Percentiles rank a stretch among this genome's conserved stretches.
Evolutionary conservation across 2,888 invertebrate genomes (phyloP).

Genomic region (Drosophila demipolita): DNA sequence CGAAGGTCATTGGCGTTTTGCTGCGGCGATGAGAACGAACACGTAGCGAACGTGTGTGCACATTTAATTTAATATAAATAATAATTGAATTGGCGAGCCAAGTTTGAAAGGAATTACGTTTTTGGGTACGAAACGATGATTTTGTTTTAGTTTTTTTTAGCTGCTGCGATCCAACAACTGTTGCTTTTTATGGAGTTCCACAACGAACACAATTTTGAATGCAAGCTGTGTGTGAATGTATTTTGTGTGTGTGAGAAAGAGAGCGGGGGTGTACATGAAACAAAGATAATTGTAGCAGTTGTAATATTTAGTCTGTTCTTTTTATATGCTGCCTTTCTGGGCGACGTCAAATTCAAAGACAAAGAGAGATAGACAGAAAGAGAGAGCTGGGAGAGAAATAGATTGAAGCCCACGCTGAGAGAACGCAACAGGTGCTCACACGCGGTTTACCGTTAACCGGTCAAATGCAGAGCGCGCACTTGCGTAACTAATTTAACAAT

Average conservation of each 20-base stretch:
- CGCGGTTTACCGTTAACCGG: conserved; percentile 59
- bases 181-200: conserved; percentile 55
- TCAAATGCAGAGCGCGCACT: conserved; percentile 46
- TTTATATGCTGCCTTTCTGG: conserved; percentile 46
- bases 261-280: conserved; percentile 38
- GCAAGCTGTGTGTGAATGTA: neutral
- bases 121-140: conserved; percentile 55
- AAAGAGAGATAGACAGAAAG: conserved; percentile 3
- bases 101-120: conserved; percentile 56
- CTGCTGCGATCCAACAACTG: conserved; percentile 51
- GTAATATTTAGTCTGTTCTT: conserved; percentile 44
- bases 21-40: conserved; percentile 47
- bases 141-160: conserved; percentile 24
- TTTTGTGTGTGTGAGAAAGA: conserved; percentile 5
- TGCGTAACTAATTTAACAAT: conserved; percentile 81
- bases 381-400: conserved; percentile 6
- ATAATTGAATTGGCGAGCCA: conserved; percentile 70
- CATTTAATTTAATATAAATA: conserved; percentile 61
- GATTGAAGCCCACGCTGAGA: conserved; percentile 18
- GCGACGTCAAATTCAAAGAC: conserved; percentile 23
- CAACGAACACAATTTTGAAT: conserved; percentile 21
- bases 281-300: conserved; percentile 52
- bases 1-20: conserved; percentile 63
- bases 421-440: conserved; percentile 65
- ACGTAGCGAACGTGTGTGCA: conserved; percentile 50